These are phyloP conservation scores for Pseudolycoriella hygida DNA, from an alignment of 2,888 invertebrate species.

Conservation along the genomic window DNA sequence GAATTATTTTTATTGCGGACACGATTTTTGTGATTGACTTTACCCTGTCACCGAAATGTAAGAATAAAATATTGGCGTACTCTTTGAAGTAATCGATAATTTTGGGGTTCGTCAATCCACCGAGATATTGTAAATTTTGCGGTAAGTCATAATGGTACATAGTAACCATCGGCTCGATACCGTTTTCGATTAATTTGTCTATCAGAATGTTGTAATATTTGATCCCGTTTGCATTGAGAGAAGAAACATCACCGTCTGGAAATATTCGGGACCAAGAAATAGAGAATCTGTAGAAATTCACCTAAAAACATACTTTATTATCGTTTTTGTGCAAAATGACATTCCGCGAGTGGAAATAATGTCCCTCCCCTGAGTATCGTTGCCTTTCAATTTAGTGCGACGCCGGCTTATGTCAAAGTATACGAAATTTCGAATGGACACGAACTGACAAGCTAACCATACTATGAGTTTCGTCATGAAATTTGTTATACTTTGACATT, in stretches of 20 bases:
- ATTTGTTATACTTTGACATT: too few relatives aligned
- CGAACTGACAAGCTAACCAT: too few relatives aligned
- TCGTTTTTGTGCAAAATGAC: too few relatives aligned
- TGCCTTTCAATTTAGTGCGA: too few relatives aligned
- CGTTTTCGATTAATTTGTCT: constrained; percentile 27
- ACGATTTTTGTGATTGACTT: neutral
- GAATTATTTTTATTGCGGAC: constrained; percentile 1
- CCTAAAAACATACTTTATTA: neutral
- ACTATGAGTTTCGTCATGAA: too few relatives aligned
- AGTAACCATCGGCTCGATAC: constrained; percentile 41
- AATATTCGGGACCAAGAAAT: constrained; percentile 46
- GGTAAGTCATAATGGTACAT: constrained; percentile 38
- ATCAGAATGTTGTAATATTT: constrained; percentile 47
- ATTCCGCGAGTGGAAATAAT: too few relatives aligned
- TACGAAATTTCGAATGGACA: too few relatives aligned
- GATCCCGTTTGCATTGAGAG: constrained; percentile 39
- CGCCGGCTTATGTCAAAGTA: too few relatives aligned
- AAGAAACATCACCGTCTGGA: constrained; percentile 34
- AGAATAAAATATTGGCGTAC: constrained; percentile 30
- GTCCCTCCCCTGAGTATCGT: too few relatives aligned
- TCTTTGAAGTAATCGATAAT: constrained; percentile 31
- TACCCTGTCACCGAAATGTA: constrained; percentile 17
- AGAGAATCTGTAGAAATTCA: constrained; percentile 37
- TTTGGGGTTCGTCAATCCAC: constrained; percentile 32
- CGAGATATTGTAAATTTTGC: constrained; percentile 31